Evolutionary conservation across 2,113 vertebrate genomes (phyloP).

Genomic region (Petrocephalus zakoni): DNA sequence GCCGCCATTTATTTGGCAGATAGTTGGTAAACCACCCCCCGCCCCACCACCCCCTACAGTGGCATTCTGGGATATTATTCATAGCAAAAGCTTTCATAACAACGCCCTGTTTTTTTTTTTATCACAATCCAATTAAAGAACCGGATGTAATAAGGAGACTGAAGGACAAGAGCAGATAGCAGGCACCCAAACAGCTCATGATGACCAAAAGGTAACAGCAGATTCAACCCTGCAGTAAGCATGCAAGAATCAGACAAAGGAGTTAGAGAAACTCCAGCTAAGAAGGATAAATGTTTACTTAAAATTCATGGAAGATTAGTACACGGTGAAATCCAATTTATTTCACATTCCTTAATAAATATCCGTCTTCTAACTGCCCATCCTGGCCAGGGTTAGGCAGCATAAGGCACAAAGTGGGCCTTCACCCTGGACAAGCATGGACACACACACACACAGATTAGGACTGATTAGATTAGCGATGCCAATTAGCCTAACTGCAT

Average conservation of each 20-base stretch:
- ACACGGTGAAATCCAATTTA: background rate
- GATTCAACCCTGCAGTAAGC: background rate
- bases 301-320: background rate
- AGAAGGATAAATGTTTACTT: background rate
- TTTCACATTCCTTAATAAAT: background rate
- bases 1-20: background rate
- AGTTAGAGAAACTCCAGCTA: background rate
- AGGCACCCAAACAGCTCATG: background rate
- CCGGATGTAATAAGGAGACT: background rate
- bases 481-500: background rate
- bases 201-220: background rate
- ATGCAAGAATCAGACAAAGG: background rate
- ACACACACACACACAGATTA: background rate
- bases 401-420: background rate
- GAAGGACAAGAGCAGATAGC: background rate
- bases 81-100: background rate
- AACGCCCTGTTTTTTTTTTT: background rate
- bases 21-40: background rate
- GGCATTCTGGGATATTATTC: background rate
- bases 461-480: background rate
- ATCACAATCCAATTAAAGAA: background rate
- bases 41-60: background rate
- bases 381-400: background rate
- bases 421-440: background rate
- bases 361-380: background rate